Conservation (phyloP, 92 coral and sea anemone species). For the Umimayanthus chanpuru region DNA sequence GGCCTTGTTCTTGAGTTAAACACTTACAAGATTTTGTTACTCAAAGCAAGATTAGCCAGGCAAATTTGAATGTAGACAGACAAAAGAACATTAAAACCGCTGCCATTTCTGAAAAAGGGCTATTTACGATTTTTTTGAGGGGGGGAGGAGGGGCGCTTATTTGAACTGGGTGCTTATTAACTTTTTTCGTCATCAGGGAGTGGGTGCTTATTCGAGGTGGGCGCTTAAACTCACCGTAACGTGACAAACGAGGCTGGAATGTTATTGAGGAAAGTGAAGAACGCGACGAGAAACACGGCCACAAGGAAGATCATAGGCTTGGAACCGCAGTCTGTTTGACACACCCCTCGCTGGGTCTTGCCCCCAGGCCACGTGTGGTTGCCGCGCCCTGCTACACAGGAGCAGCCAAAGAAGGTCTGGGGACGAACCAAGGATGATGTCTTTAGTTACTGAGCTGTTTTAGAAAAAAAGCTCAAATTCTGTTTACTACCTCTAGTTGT, state of each 20-base stretch:
- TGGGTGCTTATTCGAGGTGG: too few species aligned
- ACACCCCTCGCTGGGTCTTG: slow-evolving; percentile 36
- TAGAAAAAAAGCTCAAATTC: not conserved
- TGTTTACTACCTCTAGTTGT: not conserved
- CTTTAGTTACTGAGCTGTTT: slow-evolving; percentile 13
- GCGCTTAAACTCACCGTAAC: slow-evolving; percentile 56
- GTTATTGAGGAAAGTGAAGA: slow-evolving; percentile 64
- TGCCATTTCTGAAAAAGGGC: too few species aligned
- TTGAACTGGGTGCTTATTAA: too few species aligned
- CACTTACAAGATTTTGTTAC: too few species aligned
- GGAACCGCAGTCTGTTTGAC: slow-evolving; percentile 66
- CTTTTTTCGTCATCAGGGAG: too few species aligned
- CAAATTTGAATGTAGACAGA: too few species aligned
- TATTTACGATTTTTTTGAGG: too few species aligned
- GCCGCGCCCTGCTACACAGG: slow-evolving; percentile 48
- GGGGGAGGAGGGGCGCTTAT: too few species aligned
- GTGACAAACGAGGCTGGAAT: slow-evolving; percentile 72
- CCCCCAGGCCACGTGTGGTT: slow-evolving; percentile 19
- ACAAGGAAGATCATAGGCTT: slow-evolving; percentile 51
- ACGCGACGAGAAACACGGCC: slow-evolving; percentile 46
- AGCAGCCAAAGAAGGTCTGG: slow-evolving; percentile 46
- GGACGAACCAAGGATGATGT: not conserved
- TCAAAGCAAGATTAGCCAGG: too few species aligned
- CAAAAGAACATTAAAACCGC: too few species aligned
- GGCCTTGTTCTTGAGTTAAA: too few species aligned